Evolutionary conservation across 2,888 invertebrate genomes (phyloP), one percentile per base, ranked within the genome.

Genomic region (Pedicia rivosa): DNA sequence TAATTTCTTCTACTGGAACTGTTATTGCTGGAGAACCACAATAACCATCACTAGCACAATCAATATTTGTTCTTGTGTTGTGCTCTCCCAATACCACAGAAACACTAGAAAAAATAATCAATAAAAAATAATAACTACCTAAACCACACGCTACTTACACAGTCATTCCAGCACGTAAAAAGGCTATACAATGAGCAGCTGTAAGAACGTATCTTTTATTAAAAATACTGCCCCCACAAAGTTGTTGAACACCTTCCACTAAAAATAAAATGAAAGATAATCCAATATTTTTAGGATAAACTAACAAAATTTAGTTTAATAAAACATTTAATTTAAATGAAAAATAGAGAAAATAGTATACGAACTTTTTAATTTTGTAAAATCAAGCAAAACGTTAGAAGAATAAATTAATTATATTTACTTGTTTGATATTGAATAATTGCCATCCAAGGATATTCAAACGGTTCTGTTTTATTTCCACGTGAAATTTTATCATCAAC

Each of bases 391-490:
- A n/a, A n/a, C n/a, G n/a, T n/a, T n/a, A n/a, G n/a, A n/a, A n/a
- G n/a, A n/a, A n/a, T n/a, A n/a, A n/a, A n/a, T n/a, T n/a, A n/a
- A n/a, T n/a, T n/a, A n/a, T n/a, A n/a, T n/a, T n/a, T n/a, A n/a
- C n/a, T n/a, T n/a, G 62, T 55, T 34, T 62, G 52, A 44, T 78
- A 82, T 2, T 70, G 67, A n/a, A 82, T 51, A 2, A 80, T 58
- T 0, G 73, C 78, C 77, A 81, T 74, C 80, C 80, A 82, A 0
- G 81, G 81, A 56, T 71, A 78, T 46, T 80, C 74, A 27, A 65
- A 68, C 4, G 78, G 51, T 1, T 54, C 55, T 0, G 80, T 73
- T 40, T 64, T 58, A 30, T 70, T 65, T 0, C 80, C 81, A 3
- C 70, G 68, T 16, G 68, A 59, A 32, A 82, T 70, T 46, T 70